A percentile compares a stretch with the other conserved stretches of the same genome.
Evolutionary conservation across 1,140 invertebrate species (phyloP).

Genomic region (Anagrus nilaparvatae): DNA sequence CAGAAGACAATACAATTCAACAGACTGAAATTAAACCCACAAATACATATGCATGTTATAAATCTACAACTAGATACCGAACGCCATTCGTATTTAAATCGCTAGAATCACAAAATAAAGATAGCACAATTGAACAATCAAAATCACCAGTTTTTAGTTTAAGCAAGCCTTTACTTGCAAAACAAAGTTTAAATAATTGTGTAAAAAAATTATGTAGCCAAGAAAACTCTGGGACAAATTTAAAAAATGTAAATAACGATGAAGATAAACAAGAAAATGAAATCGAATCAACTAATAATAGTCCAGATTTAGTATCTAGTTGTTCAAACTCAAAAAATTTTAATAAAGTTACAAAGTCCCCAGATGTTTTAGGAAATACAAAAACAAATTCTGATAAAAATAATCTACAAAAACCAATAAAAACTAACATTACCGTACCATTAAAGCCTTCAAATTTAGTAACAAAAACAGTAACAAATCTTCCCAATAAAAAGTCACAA

Average conservation of each 20-base stretch:
- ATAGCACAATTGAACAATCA: constrained; percentile 32
- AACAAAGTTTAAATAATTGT: constrained; percentile 11
- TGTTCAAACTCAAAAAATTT: constrained; percentile 40
- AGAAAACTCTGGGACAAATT: constrained; percentile 19
- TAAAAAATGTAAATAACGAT: constrained; percentile 14
- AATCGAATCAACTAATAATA: constrained; percentile 39
- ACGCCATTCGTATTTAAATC: too few relatives aligned
- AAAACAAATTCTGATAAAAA: too few relatives aligned
- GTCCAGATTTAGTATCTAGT: constrained; percentile 61
- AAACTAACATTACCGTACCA: constrained; percentile 21
- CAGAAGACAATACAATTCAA: not conserved
- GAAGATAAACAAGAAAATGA: not conserved
- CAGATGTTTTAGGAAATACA: constrained; percentile 45
- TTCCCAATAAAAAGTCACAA: too few relatives aligned
- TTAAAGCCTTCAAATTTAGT: constrained; percentile 24
- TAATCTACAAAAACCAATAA: constrained; percentile 19
- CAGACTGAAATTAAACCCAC: too few relatives aligned
- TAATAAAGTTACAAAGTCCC: constrained; percentile 42
- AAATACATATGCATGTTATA: too few relatives aligned
- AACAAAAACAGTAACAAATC: constrained; percentile 21
- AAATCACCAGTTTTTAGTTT: constrained; percentile 39
- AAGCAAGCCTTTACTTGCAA: constrained; percentile 31
- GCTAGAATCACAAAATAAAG: too few relatives aligned
- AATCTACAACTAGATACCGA: too few relatives aligned
- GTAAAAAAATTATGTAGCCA: constrained; percentile 6